Percentiles rank a stretch among this genome's conserved stretches.
These are phyloP conservation scores for Calyptomena viridis DNA, from an alignment of 2,113 vertebrate species.

Conservation along the genomic window DNA sequence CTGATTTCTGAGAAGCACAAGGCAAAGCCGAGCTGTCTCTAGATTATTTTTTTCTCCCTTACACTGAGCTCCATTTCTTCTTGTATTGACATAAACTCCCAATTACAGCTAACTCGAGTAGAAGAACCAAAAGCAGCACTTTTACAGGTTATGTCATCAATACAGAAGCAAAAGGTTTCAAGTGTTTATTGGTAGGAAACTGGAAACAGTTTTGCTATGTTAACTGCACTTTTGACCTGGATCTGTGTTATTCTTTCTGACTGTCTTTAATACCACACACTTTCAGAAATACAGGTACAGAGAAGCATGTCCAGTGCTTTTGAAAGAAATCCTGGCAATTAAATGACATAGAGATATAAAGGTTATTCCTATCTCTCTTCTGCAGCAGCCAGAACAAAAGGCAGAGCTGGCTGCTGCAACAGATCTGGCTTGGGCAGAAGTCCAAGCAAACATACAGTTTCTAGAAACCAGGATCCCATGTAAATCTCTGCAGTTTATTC, in stretches of 20 bases:
- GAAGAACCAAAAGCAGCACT: background rate
- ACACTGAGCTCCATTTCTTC: background rate
- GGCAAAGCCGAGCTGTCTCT: background rate
- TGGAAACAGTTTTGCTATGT: background rate
- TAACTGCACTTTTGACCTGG: background rate
- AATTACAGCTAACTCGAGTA: background rate
- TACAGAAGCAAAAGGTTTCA: background rate
- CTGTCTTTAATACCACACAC: background rate
- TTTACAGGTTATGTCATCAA: background rate
- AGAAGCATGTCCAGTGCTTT: background rate
- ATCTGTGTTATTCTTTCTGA: background rate
- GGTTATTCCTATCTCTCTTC: background rate
- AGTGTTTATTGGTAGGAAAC: background rate
- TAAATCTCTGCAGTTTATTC: background rate
- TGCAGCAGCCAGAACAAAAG: constrained; percentile 27
- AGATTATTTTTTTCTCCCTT: background rate
- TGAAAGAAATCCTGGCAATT: background rate
- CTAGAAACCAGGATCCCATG: background rate
- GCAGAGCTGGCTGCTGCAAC: background rate
- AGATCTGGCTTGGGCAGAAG: constrained; percentile 1
- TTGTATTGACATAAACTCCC: background rate
- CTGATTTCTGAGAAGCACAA: background rate
- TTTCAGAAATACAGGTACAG: background rate
- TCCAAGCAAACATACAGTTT: background rate
- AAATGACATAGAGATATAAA: background rate